Conservation (phyloP, 1,140 invertebrate species). For the Belonocnema kinseyi region DNA sequence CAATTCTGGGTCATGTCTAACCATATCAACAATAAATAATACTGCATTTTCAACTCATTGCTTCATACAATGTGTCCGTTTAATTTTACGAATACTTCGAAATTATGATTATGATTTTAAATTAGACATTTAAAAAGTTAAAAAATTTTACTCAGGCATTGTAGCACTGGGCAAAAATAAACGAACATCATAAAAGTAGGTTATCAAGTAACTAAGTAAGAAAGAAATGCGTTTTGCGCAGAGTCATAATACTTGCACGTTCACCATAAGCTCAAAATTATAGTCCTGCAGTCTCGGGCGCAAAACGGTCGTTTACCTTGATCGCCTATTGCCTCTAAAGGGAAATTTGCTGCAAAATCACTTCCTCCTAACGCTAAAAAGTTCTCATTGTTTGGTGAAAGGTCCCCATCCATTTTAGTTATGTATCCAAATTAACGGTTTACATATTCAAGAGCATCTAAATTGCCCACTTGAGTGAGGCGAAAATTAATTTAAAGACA, state of each 20-base stretch:
- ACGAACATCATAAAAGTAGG: too few relatives aligned
- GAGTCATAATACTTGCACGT: background rate
- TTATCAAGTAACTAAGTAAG: too few relatives aligned
- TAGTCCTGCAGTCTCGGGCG: background rate
- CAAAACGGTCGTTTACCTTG: conserved; percentile 2
- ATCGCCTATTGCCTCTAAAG: conserved; percentile 2
- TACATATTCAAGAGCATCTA: too few relatives aligned
- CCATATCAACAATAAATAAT: background rate
- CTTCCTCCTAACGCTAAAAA: background rate
- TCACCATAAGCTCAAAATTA: background rate
- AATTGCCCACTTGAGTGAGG: too few relatives aligned
- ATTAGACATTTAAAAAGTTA: too few relatives aligned
- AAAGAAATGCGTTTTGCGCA: too few relatives aligned
- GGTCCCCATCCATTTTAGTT: background rate
- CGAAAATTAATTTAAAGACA: too few relatives aligned
- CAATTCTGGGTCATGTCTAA: conserved; percentile 43
- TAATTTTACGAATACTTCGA: too few relatives aligned
- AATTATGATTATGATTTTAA: too few relatives aligned
- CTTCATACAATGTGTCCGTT: background rate
- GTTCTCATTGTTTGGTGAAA: background rate
- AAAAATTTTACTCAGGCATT: too few relatives aligned
- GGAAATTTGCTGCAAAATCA: background rate
- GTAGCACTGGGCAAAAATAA: too few relatives aligned
- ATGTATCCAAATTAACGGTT: background rate
- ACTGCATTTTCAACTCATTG: background rate